Conservation (phyloP, 2,797 vertebrate species). For the Spinus olivaceus region DNA sequence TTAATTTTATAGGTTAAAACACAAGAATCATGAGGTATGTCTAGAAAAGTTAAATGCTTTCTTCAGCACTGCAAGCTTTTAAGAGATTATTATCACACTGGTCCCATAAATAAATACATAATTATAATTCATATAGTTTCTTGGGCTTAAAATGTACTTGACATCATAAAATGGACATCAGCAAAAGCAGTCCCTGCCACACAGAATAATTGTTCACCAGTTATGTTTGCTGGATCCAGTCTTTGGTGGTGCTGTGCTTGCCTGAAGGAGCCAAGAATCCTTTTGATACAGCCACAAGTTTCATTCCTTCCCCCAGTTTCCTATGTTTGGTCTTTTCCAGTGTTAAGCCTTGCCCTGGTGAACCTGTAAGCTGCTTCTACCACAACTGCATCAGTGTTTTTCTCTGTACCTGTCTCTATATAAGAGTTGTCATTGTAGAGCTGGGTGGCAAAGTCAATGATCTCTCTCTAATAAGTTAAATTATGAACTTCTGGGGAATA, state of each 20-base stretch:
- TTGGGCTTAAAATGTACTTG: background rate
- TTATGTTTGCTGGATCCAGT: background rate
- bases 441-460: background rate
- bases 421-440: background rate
- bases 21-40: background rate
- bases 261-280: background rate
- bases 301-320: background rate
- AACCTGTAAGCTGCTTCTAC: background rate
- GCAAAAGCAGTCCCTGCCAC: background rate
- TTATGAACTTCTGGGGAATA: background rate
- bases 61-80: background rate
- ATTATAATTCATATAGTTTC: background rate
- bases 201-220: background rate
- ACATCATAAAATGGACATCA: background rate
- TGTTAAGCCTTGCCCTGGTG: background rate
- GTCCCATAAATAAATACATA: background rate
- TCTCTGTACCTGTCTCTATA: rapidly evolving
- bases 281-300: background rate
- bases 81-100: background rate
- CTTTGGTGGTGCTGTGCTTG: background rate
- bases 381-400: background rate
- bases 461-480: background rate
- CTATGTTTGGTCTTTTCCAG: background rate
- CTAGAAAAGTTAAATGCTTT: background rate
- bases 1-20: conserved; percentile 8